Evolutionary conservation across 2,113 vertebrate species (phyloP).

Genomic region (Megaptera novaeangliae): DNA sequence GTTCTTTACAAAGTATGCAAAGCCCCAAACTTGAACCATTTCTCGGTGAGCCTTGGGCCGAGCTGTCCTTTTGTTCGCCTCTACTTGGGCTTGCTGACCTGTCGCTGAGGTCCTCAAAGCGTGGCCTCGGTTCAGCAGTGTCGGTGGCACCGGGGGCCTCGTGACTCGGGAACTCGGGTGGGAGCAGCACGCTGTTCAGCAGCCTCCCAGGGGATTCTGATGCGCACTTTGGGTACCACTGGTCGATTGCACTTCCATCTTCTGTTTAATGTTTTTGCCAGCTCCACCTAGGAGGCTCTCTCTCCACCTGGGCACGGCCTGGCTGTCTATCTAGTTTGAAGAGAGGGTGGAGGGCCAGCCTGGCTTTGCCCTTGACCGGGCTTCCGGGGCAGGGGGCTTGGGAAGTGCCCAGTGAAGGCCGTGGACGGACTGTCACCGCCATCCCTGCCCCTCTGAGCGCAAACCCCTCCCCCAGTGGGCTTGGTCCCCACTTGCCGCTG

Average conservation of each 20-base stretch:
- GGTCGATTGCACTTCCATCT: too few relatives aligned
- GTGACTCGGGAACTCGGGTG: background rate
- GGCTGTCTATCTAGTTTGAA: background rate
- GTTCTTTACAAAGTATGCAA: background rate
- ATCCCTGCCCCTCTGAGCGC: background rate
- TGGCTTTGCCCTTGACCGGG: background rate
- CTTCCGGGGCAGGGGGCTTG: background rate
- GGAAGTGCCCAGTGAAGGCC: background rate
- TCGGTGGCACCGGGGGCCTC: background rate
- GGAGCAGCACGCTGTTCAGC: background rate
- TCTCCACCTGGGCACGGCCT: accelerated
- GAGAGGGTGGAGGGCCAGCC: background rate
- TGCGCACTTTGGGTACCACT: background rate
- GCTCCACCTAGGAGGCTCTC: background rate
- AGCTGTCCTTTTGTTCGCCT: background rate
- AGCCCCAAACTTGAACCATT: background rate
- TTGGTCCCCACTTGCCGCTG: background rate
- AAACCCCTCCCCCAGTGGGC: background rate
- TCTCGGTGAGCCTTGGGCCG: background rate
- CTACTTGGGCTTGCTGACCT: background rate
- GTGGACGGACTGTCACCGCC: background rate
- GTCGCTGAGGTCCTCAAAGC: background rate
- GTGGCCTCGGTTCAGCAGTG: background rate
- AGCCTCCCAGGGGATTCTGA: background rate
- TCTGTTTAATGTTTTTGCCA: background rate